Percentiles rank a stretch among this genome's conserved stretches.
phyloP scores from a whole-genome alignment of 2,888 invertebrate genomes.

The Archips crataeganus region DNA sequence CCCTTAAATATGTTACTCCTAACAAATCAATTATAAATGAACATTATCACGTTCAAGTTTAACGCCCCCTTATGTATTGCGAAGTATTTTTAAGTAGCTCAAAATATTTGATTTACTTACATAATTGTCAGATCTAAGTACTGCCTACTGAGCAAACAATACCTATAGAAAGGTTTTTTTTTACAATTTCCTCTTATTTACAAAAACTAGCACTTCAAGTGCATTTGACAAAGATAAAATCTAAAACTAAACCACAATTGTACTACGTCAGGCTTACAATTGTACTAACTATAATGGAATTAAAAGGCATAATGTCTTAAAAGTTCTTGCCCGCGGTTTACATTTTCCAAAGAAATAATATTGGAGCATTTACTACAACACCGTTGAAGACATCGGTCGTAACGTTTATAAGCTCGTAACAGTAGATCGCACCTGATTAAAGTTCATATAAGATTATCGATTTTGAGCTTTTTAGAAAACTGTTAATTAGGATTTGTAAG shows the following conservation, averaged over 20 bases:
- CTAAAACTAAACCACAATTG: slow-evolving; percentile 15
- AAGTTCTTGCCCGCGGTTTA: neutral
- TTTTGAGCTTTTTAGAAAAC: too few species aligned
- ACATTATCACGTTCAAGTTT: neutral
- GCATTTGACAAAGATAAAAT: slow-evolving; percentile 20
- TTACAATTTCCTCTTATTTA: slow-evolving; percentile 24
- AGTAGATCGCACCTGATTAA: too few species aligned
- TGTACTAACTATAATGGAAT: neutral
- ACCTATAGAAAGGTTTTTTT: slow-evolving; percentile 20
- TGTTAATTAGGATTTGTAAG: too few species aligned
- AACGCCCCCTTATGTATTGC: neutral
- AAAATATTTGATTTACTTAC: slow-evolving; percentile 11
- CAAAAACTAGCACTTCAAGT: slow-evolving; percentile 27
- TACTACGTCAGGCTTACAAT: slow-evolving; percentile 11
- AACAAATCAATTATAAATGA: too few species aligned
- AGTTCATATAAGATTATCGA: too few species aligned
- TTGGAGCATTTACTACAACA: too few species aligned
- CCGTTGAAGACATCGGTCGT: too few species aligned
- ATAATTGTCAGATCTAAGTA: slow-evolving; percentile 24
- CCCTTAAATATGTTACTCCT: neutral
- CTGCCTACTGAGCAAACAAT: slow-evolving; percentile 20
- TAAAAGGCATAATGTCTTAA: neutral
- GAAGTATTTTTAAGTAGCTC: neutral
- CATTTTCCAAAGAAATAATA: too few species aligned
- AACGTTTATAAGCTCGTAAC: too few species aligned